Percentiles rank a stretch among this genome's conserved stretches.
These are phyloP conservation scores for Tachysurus fulvidraco DNA, from an alignment of 2,113 vertebrate species.

Conservation along the genomic window DNA sequence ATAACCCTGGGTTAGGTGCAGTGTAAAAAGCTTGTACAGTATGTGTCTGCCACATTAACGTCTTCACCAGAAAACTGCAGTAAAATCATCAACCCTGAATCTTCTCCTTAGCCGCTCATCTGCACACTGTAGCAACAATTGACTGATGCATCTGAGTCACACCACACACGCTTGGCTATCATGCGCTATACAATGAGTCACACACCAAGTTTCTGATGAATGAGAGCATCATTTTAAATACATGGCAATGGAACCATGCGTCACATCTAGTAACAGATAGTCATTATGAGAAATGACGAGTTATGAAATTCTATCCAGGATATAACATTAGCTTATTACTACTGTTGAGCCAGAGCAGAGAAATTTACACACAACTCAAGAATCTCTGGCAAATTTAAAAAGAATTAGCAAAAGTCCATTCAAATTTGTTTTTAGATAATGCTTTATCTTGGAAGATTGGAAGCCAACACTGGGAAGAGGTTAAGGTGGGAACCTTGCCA, in stretches of 20 bases:
- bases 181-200: conserved; percentile 7
- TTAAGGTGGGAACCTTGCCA: neutral
- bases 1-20: no score
- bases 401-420: no score
- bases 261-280: neutral
- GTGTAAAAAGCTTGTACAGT: no score
- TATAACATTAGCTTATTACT: neutral
- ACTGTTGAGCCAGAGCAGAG: neutral
- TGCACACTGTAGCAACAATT: neutral
- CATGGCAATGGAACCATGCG: neutral
- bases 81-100: neutral
- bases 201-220: neutral
- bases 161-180: neutral
- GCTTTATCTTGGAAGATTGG: neutral
- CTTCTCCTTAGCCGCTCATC: neutral
- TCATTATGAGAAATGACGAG: neutral
- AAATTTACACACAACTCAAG: neutral
- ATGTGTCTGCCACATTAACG: neutral
- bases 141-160: neutral
- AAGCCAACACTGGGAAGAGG: neutral
- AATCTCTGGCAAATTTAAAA: neutral
- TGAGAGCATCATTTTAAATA: conserved; percentile 1
- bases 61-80: neutral
- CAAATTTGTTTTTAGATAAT: neutral
- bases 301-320: neutral